phyloP scores from a whole-genome alignment of 2,113 vertebrate species.

The Podocnemis expansa region DNA sequence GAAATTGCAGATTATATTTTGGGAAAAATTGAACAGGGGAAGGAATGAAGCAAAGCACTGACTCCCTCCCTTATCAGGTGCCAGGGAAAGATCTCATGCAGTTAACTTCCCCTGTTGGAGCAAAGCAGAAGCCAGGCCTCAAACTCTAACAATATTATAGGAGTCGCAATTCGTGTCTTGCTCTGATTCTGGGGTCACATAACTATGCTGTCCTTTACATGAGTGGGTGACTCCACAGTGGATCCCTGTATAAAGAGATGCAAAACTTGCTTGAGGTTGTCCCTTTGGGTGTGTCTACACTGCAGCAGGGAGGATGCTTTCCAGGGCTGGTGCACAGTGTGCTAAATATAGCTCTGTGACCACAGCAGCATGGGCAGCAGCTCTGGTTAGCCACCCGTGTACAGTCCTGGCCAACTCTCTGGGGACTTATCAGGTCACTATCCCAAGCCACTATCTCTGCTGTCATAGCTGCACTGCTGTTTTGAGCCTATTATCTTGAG shows the following conservation, averaged over 20 bases:
- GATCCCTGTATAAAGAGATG: not conserved
- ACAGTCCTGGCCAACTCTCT: not conserved
- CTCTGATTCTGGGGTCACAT: not conserved
- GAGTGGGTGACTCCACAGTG: not conserved
- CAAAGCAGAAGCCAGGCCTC: not conserved
- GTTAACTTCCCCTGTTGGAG: not conserved
- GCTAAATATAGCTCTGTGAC: not conserved
- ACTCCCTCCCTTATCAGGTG: not conserved
- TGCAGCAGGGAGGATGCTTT: not conserved
- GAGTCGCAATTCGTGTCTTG: not conserved
- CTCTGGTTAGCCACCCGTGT: not conserved
- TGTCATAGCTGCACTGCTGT: not conserved
- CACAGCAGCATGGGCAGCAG: not conserved
- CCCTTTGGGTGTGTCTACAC: not conserved
- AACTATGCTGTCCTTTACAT: not conserved
- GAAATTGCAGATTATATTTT: not conserved
- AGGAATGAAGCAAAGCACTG: not conserved
- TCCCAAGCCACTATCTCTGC: not conserved
- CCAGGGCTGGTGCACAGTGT: not conserved
- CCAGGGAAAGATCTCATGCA: not conserved
- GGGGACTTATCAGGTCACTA: not conserved
- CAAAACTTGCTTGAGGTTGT: not conserved
- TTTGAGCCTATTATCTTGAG: not conserved
- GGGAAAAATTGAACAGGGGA: not conserved
- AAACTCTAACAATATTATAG: not conserved